Conservation (phyloP, 1,140 invertebrate genomes). For the Rhopalosiphum maidis region DNA sequence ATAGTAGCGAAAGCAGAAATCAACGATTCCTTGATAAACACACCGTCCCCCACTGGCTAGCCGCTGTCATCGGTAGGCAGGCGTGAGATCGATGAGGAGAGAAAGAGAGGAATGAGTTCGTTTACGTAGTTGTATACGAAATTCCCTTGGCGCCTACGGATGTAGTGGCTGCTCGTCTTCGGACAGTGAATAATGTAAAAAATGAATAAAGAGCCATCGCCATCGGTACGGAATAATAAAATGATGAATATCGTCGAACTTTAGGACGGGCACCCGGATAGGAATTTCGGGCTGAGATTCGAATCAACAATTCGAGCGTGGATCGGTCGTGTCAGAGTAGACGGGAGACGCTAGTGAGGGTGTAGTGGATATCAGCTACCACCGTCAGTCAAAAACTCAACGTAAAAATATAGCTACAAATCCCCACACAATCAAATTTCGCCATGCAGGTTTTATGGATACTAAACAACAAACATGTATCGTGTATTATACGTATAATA, state of each 20-base stretch:
- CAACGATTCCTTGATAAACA: background rate
- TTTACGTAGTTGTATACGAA: background rate
- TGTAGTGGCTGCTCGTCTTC: background rate
- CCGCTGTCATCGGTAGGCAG: background rate
- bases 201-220: background rate
- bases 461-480: too few species aligned
- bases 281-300: background rate
- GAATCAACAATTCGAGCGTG: background rate
- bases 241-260: slow-evolving; percentile 1
- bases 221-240: background rate
- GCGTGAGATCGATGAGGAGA: background rate
- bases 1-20: background rate
- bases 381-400: too few species aligned
- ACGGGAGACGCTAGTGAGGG: too few species aligned
- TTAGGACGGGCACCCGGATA: too few species aligned
- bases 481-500: too few species aligned
- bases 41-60: background rate
- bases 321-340: background rate
- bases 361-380: too few species aligned
- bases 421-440: too few species aligned
- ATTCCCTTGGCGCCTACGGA: background rate
- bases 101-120: background rate
- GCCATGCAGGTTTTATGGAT: too few species aligned
- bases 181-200: slow-evolving; percentile 24
- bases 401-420: too few species aligned